These are phyloP conservation scores for Crenuchus spilurus DNA, from an alignment of 2,797 vertebrate species.

Conservation along the genomic window DNA sequence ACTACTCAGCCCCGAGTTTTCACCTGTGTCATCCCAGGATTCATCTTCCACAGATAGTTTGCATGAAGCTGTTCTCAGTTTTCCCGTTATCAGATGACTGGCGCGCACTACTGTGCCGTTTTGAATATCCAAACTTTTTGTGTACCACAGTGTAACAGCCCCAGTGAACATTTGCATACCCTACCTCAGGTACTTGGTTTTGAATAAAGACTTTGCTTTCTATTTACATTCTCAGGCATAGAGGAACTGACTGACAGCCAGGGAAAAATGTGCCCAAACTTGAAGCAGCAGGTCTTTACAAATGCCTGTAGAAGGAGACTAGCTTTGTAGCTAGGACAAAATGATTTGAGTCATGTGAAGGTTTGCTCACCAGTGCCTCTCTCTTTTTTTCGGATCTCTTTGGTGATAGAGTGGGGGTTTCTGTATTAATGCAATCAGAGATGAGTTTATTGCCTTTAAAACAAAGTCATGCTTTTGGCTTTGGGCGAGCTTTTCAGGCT, in stretches of 20 bases:
- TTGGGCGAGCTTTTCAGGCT: constrained; percentile 56
- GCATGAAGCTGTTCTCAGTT: constrained; percentile 49
- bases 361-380: constrained; percentile 65
- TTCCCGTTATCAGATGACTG: constrained; percentile 32
- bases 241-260: constrained; percentile 55
- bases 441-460: constrained; percentile 68
- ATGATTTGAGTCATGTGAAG: constrained; percentile 67
- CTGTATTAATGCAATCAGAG: constrained; percentile 70
- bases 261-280: constrained; percentile 66
- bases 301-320: constrained; percentile 1
- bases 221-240: constrained; percentile 56
- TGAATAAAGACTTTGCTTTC: constrained; percentile 57
- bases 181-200: constrained; percentile 40
- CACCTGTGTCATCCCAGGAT: not conserved
- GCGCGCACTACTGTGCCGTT: constrained; percentile 50
- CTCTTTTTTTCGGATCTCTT: constrained; percentile 54
- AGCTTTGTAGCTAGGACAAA: constrained; percentile 55
- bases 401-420: constrained; percentile 46
- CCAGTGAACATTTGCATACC: constrained; percentile 64
- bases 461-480: constrained; percentile 73
- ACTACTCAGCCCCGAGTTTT: not conserved
- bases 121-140: constrained; percentile 75
- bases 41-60: constrained; percentile 38
- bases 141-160: constrained; percentile 56
- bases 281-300: constrained; percentile 56